phyloP scores from a whole-genome alignment of 2,888 invertebrate genomes.

The Tetranychus piercei region DNA sequence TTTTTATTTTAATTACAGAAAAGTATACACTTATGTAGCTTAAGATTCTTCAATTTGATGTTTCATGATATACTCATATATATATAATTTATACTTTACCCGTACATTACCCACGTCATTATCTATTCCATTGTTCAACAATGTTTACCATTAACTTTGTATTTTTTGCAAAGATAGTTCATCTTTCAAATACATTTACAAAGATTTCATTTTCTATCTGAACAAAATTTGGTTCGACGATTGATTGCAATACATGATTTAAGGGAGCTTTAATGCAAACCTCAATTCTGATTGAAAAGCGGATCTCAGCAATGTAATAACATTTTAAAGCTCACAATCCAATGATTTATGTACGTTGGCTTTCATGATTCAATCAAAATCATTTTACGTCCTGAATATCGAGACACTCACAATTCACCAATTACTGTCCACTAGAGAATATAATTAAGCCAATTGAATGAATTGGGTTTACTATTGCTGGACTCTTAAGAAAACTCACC shows the following conservation, averaged over 20 bases:
- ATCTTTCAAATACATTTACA: neutral
- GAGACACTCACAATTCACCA: neutral
- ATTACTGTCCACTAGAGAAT: neutral
- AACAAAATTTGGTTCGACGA: neutral
- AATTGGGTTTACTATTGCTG: neutral
- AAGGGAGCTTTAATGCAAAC: neutral
- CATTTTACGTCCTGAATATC: neutral
- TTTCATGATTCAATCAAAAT: neutral
- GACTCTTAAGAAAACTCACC: too few relatives aligned
- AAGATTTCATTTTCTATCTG: neutral
- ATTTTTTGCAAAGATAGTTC: neutral
- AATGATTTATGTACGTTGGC: neutral
- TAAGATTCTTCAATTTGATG: conserved; percentile 32
- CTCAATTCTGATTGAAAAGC: too few relatives aligned
- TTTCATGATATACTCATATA: conserved; percentile 27
- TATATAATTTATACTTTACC: neutral
- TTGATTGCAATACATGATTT: neutral
- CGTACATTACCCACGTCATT: neutral
- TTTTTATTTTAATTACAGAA: conserved; percentile 38
- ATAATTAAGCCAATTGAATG: neutral
- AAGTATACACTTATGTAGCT: conserved; percentile 88
- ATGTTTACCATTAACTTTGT: neutral
- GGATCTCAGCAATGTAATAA: too few relatives aligned
- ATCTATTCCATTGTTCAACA: neutral
- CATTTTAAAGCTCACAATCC: too few relatives aligned